Conservation (phyloP, 2,797 vertebrate genomes). For the Takifugu ocellatus region DNA sequence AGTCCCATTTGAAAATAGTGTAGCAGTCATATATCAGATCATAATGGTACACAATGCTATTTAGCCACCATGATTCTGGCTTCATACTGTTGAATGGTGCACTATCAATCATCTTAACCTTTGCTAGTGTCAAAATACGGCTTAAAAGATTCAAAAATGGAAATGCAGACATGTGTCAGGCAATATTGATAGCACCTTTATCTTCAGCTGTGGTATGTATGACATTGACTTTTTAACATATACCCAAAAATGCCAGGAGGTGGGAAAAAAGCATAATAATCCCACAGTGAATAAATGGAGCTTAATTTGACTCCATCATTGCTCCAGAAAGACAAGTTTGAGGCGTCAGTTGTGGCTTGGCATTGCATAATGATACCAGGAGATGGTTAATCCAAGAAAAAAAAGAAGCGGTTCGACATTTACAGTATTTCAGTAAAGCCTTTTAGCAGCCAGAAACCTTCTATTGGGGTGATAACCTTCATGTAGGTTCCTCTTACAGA, state of each 20-base stretch:
- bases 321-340: conserved; percentile 1
- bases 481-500: too few species aligned
- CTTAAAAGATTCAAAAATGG: conserved; percentile 55
- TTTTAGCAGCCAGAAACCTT: conserved; percentile 1
- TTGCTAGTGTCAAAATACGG: conserved; percentile 48
- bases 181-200: conserved; percentile 34
- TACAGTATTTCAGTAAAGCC: conserved; percentile 13
- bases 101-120: conserved; percentile 63
- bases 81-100: conserved; percentile 20
- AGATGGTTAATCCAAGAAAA: neutral
- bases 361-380: conserved; percentile 10
- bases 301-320: conserved; percentile 33
- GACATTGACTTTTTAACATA: conserved; percentile 13
- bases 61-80: conserved; percentile 24
- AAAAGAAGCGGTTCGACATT: neutral
- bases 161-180: conserved; percentile 50
- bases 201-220: conserved; percentile 7
- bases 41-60: conserved; percentile 43
- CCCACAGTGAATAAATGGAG: conserved; percentile 15
- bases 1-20: neutral
- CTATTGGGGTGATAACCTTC: too few species aligned
- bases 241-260: conserved; percentile 26
- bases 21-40: neutral
- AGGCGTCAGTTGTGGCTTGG: conserved; percentile 8
- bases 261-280: conserved; percentile 27